These are phyloP conservation scores for Danaus chrysippus DNA, from an alignment of 2,888 invertebrate species.

Conservation along the genomic window DNA sequence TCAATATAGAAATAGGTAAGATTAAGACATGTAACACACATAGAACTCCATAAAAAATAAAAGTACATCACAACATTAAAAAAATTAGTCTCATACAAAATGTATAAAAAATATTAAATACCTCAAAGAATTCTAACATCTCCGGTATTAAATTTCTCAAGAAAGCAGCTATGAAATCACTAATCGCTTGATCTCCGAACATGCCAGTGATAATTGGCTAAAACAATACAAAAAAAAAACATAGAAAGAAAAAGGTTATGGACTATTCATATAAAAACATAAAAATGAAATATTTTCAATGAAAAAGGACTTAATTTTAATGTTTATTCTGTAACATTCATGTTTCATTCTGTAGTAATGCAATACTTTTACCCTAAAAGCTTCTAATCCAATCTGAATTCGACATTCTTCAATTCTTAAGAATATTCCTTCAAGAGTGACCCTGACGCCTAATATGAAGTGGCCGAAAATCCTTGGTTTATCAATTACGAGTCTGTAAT, in stretches of 20 bases:
- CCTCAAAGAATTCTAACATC: constrained; percentile 47
- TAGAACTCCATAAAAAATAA: too few species aligned
- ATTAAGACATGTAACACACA: not conserved
- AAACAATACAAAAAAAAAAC: constrained; percentile 27
- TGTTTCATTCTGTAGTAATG: not conserved
- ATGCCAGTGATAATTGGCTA: constrained; percentile 56
- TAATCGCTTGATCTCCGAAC: constrained; percentile 44
- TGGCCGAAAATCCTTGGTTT: constrained; percentile 39
- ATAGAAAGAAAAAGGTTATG: not conserved
- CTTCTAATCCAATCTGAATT: constrained; percentile 39
- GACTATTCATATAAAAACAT: too few species aligned
- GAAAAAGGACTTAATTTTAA: too few species aligned
- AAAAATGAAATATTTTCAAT: too few species aligned
- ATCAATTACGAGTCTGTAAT: constrained; percentile 39
- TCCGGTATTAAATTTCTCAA: constrained; percentile 49
- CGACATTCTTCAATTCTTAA: constrained; percentile 35
- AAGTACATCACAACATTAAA: too few species aligned
- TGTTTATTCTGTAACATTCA: too few species aligned
- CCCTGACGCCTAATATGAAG: constrained; percentile 32
- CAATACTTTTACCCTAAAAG: constrained; percentile 39
- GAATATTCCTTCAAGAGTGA: constrained; percentile 34
- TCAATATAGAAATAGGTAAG: not conserved
- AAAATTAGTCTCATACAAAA: not conserved
- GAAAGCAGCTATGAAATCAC: constrained; percentile 50
- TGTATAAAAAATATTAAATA: constrained; percentile 26